These are phyloP conservation scores for Sialia sialis DNA, from an alignment of 2,113 vertebrate species.

Conservation along the genomic window DNA sequence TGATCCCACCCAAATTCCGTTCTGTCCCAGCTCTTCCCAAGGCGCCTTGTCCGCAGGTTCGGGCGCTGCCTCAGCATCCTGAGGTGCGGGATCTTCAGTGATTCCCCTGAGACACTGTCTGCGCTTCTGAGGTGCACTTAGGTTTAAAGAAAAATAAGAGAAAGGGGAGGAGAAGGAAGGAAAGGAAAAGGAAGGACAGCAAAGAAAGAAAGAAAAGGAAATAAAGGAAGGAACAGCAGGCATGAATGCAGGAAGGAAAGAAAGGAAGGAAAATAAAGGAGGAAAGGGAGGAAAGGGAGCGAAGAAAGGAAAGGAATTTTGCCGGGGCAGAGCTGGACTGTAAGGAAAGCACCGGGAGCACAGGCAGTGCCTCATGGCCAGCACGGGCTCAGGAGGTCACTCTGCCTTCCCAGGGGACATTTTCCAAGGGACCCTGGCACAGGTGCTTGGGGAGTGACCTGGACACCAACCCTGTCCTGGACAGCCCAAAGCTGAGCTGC, in stretches of 20 bases:
- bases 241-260: too few relatives aligned
- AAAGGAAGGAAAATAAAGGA: too few relatives aligned
- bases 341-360: accelerated
- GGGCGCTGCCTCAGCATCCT: too few relatives aligned
- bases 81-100: too few relatives aligned
- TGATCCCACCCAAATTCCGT: too few relatives aligned
- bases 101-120: too few relatives aligned
- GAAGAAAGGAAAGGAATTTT: neutral
- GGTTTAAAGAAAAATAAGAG: too few relatives aligned
- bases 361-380: neutral
- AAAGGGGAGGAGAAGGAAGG: too few relatives aligned
- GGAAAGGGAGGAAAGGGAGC: neutral
- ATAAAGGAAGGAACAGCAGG: neutral
- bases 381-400: accelerated
- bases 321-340: neutral
- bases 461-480: neutral
- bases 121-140: too few relatives aligned
- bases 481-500: accelerated
- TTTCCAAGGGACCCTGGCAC: accelerated
- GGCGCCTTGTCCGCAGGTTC: too few relatives aligned
- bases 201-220: too few relatives aligned
- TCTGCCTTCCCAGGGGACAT: accelerated
- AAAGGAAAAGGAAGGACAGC: neutral
- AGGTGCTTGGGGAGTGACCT: neutral
- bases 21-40: too few relatives aligned